Percentiles rank a stretch among this genome's conserved stretches.
Evolutionary conservation across 2,113 vertebrate species (phyloP).

Genomic region (Cyanoramphus novaezelandiae): DNA sequence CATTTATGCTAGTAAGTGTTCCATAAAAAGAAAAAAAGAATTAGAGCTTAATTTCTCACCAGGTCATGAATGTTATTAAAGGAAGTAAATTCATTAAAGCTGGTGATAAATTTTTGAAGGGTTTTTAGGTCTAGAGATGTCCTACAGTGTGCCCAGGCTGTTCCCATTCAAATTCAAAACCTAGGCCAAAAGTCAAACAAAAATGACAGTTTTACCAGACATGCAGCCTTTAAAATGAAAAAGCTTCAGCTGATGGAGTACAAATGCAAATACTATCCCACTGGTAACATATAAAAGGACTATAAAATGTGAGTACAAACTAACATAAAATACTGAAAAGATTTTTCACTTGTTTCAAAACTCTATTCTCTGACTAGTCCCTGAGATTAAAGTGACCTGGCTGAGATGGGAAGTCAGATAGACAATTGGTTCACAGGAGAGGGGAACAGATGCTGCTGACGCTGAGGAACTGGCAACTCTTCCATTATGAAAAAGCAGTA

Average conservation of each 20-base stretch:
- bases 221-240: not conserved
- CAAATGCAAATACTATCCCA: not conserved
- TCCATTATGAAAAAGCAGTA: not conserved
- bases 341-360: not conserved
- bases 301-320: not conserved
- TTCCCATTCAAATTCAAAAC: slow-evolving; percentile 85
- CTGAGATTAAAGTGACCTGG: not conserved
- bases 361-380: not conserved
- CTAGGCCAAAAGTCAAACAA: slow-evolving; percentile 40
- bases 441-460: not conserved
- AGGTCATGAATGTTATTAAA: slow-evolving; percentile 82
- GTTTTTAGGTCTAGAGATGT: slow-evolving; percentile 74
- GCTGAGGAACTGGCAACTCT: not conserved
- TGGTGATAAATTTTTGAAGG: slow-evolving; percentile 79
- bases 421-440: not conserved
- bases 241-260: not conserved
- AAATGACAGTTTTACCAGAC: not conserved
- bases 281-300: not conserved
- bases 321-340: not conserved
- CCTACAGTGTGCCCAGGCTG: slow-evolving; percentile 79
- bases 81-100: slow-evolving; percentile 81
- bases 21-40: not conserved
- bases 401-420: not conserved
- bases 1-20: not conserved
- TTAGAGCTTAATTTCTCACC: slow-evolving; percentile 66